Conservation (phyloP, 2,797 vertebrate species). For the Anguilla obscura region DNA sequence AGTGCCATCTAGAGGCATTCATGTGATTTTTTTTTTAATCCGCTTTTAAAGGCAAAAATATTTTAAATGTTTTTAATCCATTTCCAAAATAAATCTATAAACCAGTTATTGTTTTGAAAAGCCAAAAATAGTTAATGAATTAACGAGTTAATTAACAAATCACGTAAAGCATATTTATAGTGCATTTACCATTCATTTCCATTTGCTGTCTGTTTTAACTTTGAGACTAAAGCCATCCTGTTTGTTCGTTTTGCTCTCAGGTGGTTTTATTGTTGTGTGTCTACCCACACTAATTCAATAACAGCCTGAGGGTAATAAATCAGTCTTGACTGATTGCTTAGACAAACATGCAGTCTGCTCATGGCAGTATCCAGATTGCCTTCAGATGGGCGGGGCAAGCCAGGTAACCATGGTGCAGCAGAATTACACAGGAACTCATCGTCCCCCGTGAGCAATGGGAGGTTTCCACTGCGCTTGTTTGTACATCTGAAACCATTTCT, state of each 20-base stretch:
- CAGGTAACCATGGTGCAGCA: constrained; percentile 43
- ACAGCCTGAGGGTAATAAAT: constrained; percentile 27
- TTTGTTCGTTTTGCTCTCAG: neutral
- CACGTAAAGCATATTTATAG: constrained; percentile 5
- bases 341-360: constrained; percentile 32
- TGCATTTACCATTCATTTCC: neutral
- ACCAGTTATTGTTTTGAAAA: neutral
- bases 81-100: neutral
- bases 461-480: constrained; percentile 18
- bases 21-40: neutral
- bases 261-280: constrained; percentile 15
- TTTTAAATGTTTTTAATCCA: neutral
- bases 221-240: neutral
- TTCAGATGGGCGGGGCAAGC: constrained; percentile 13
- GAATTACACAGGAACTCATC: constrained; percentile 13
- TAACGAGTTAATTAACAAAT: neutral
- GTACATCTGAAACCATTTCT: neutral
- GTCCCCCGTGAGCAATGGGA: neutral
- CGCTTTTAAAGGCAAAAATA: neutral
- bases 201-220: neutral
- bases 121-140: neutral
- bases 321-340: constrained; percentile 26
- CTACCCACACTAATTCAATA: constrained; percentile 22
- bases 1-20: constrained; percentile 23
- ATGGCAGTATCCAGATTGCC: neutral